Evolutionary conservation across 2,888 invertebrate genomes (phyloP), one percentile per base, ranked within the genome.

Genomic region (Lasioglossum pauxillum): DNA sequence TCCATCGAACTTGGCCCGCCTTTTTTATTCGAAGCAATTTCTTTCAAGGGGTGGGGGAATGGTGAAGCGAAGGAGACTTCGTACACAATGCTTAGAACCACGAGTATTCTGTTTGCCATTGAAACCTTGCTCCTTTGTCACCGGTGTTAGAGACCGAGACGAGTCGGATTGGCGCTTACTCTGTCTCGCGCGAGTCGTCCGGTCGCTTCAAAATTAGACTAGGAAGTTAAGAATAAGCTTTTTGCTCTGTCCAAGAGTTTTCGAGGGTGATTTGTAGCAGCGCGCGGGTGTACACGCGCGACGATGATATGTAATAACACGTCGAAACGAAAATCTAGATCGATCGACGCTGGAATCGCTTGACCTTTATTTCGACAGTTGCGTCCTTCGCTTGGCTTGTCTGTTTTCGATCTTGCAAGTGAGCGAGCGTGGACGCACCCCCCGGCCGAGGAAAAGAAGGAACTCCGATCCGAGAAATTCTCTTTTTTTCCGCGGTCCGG

Each of bases 101-200:
- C 64, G 19, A 44, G 27, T 53, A 35, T 31, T 64, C n/a, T 64
- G n/a, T 71, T 71, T 41, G n/a, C 41, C 71, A 71, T 71, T 71
- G 71, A 71, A 71, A 71, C n/a, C 71, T 71, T 71, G 71, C 71
- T 71, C 71, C 71, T 71, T 71, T 71, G 71, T 71, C 71, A 14
- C 41, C 38, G 41, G 31, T 57, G 19, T n/a, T n/a, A 41, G 12
- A 71, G 71, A 71, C 41, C 38, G n/a, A 71, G 41, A n/a, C 71
- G 41, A 41, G 71, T 41, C 23, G 14, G n/a, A 71, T 71, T 5
- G 38, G 23, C 38, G 8, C 19, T 31, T 31, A 31, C 31, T 69
- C 38, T 8, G 8, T 69, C 38, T 38, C 35, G n/a, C 57, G n/a
- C 69, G n/a, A 71, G 5, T 23, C 5, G n/a, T 10, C 41, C 71